Base-by-base conservation (phyloP, 1,140 invertebrate species). In the Rhyacophila brunnea region DNA sequence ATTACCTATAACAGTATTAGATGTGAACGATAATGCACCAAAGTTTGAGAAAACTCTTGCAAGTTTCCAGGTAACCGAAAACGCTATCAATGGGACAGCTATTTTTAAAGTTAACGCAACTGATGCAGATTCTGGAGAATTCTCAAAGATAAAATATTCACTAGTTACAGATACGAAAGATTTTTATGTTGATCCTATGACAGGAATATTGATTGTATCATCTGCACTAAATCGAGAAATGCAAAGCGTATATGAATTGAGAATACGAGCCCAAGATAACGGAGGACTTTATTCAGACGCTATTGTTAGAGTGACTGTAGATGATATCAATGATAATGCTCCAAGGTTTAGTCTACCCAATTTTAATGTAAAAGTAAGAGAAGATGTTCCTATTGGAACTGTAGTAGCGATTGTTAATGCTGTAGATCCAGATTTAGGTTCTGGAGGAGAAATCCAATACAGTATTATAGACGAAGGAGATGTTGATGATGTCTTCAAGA, bases 261-360 rank as follows among this genome's bases (percentile, higher is more conserved):
- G 85, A 36, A 86, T 97, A 14, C 79, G 88, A 28, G 95, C 94
- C 0, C 86, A 85, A 10, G 95, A 97, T 71, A 80, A 84, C 47
- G 85, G 83, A 23, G 86, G 84, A 0, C 75, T 93, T 6, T 85
- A 85, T 60, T 85, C 89, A 0, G 90, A 92, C 56, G 90, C 92
- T 1, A 61, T 89, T 1, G 85, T 96, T 23, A 77, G 90, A 14
- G 83, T 96, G 13, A 81, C 83, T 1, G 86, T 97, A 0, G 87
- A 92, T 64, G 95, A 98, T 70, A 87, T 95, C 17, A 98, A 98
- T 70, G 95, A 98, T 73, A 94, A 95, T 68, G 81, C 89, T 0
- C 95, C 95, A 0, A 81, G 77, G 32, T 98, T 97, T 65, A 84
- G 85, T 14, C 73, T 91, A 2, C 66, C 82, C 11, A 84, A 81